A percentile compares a stretch with the other conserved stretches of the same genome.
phyloP scores from a whole-genome alignment of 2,888 invertebrate genomes.

The Poecilobothrus nobilitatus region DNA sequence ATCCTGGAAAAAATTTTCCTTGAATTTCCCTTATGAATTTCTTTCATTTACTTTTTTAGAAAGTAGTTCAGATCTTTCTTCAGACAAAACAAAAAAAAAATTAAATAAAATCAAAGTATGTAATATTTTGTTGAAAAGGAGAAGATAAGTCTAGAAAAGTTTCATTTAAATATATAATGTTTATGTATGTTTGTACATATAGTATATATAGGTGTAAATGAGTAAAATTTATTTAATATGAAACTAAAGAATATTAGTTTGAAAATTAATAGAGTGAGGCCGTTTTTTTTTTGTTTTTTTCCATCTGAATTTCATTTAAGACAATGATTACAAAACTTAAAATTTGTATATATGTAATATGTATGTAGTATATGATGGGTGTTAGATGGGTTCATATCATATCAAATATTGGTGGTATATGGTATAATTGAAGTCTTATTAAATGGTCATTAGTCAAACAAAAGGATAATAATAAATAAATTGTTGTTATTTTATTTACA shows the following conservation, averaged over 20 bases:
- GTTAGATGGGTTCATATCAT: neutral
- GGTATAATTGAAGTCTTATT: slow-evolving; percentile 7
- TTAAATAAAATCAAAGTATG: neutral
- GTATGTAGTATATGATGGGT: neutral
- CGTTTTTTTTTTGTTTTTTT: neutral
- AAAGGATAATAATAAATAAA: neutral
- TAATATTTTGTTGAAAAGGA: too few species aligned
- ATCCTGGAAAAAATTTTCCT: neutral
- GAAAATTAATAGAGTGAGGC: too few species aligned
- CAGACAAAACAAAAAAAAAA: neutral
- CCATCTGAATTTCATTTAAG: too few species aligned
- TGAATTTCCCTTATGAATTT: neutral
- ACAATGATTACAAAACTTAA: too few species aligned
- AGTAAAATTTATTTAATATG: too few species aligned
- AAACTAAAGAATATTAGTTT: too few species aligned
- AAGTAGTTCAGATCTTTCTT: too few species aligned
- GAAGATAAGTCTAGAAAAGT: too few species aligned
- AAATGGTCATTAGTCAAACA: slow-evolving; percentile 11
- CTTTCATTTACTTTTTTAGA: neutral
- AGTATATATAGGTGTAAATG: too few species aligned
- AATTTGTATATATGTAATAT: too few species aligned
- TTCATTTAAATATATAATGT: too few species aligned
- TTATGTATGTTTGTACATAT: too few species aligned
- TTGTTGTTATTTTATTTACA: neutral
- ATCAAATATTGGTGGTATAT: neutral